A percentile compares a stretch with the other conserved stretches of the same genome.
These are phyloP conservation scores for Halcyon chelicuti DNA, from an alignment of 2,797 vertebrate genomes.

Conservation along the genomic window DNA sequence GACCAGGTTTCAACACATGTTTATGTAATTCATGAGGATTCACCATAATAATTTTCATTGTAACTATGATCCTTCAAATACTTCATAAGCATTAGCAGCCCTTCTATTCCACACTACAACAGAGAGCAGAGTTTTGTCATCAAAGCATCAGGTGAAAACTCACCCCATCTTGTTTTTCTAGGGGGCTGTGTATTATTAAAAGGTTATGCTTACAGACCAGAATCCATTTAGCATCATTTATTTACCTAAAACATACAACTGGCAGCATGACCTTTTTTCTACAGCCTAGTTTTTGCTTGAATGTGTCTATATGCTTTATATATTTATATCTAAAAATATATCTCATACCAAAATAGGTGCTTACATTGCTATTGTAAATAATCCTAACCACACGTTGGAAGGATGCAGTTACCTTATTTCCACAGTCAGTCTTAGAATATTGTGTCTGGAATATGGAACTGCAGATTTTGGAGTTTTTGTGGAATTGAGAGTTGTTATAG, in stretches of 20 bases:
- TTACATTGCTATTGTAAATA: background rate
- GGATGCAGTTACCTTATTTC: background rate
- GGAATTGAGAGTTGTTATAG: background rate
- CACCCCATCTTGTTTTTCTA: background rate
- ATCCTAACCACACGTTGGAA: background rate
- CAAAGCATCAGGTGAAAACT: background rate
- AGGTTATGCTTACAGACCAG: background rate
- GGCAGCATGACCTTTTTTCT: background rate
- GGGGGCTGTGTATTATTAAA: background rate
- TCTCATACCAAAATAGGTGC: background rate
- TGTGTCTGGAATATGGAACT: background rate
- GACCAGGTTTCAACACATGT: background rate
- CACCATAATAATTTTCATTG: background rate
- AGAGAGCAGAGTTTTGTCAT: background rate
- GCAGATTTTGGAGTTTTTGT: background rate
- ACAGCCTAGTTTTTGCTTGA: background rate
- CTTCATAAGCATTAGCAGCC: background rate
- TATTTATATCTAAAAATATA: background rate
- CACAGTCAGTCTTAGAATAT: background rate
- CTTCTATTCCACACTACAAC: background rate
- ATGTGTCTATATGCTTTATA: background rate
- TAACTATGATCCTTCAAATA: background rate
- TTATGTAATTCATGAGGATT: background rate
- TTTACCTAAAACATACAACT: background rate
- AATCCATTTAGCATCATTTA: fast-evolving